Evolutionary conservation across 2,797 vertebrate genomes (phyloP), one percentile per base, ranked within the genome.

Genomic region (Tolypeutes matacus): DNA sequence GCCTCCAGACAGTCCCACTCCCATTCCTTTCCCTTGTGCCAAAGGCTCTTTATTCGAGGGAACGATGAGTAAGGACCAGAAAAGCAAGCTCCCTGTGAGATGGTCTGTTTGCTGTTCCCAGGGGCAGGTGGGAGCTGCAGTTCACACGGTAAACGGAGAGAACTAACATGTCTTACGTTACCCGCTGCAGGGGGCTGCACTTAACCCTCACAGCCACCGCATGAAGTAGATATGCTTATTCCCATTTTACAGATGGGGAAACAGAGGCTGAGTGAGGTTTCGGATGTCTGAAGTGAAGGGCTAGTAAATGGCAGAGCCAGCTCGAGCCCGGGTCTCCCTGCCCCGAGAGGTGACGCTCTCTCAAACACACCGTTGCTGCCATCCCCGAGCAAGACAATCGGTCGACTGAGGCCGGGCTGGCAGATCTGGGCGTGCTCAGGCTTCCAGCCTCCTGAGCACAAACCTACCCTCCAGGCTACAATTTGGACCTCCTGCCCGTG

Each of bases 1-100:
- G 60, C 29, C 42, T 23, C 60, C 0, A 10, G 25, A 6, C 29
- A 18, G 39, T 3, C 2, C 31, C 4, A 2, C 1, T 46, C 13
- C 14, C 29, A 9, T 27, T 17, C 51, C 36, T 75, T 31, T 56
- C 20, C n/a, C 11, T 25, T 67, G n/a, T 4, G 31, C 34, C 17
- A 9, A 5, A 49, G 34, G 7, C 65, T 85, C 62, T n/a, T 1
- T 18, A 67, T 7, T 20, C 3, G 31, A 72, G 14, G 21, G 6
- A 10, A 29, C 17, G 51, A 36, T 23, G 7, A 65, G 10, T 10
- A 46, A 73, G 23, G 14, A 49, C 69, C 62, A 73, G 46, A 17
- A n/a, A 73, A 34, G 29, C 36, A 9, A 12, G 21, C 36, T 56
- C 36, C 60, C 72, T 31, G 7, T 11, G 14, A 39, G 58, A 9